phyloP scores from a whole-genome alignment of 2,888 invertebrate genomes.

The Hirtodrosophila cameraria region DNA sequence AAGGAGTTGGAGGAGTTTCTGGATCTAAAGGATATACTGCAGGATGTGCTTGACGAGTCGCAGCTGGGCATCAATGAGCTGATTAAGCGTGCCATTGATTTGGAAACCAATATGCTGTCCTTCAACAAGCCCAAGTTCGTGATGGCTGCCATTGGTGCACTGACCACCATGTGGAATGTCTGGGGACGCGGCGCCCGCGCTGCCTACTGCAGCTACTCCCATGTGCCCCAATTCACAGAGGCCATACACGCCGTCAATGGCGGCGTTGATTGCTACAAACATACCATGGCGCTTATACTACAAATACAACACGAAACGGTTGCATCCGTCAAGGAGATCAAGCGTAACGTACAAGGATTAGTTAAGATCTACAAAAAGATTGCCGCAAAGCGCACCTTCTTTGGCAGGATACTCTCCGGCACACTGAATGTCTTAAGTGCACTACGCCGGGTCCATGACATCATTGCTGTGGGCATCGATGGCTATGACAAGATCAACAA shows the following conservation, averaged over 20 bases:
- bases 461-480: slow-evolving; percentile 62
- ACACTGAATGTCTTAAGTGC: slow-evolving; percentile 69
- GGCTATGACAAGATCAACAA: slow-evolving; percentile 59
- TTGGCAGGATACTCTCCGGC: slow-evolving; percentile 74
- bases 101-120: slow-evolving; percentile 59
- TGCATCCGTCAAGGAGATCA: slow-evolving; percentile 65
- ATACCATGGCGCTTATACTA: slow-evolving; percentile 59
- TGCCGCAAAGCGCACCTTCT: slow-evolving; percentile 62
- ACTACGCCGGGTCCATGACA: slow-evolving; percentile 56
- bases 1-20: slow-evolving; percentile 61
- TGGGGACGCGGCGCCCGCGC: slow-evolving; percentile 61
- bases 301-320: slow-evolving; percentile 70
- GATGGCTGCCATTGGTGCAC: slow-evolving; percentile 52
- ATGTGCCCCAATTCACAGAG: slow-evolving; percentile 71
- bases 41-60: slow-evolving; percentile 74
- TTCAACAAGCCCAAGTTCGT: slow-evolving; percentile 75
- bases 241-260: slow-evolving; percentile 69
- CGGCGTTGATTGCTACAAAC: slow-evolving; percentile 74
- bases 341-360: slow-evolving; percentile 59
- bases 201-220: slow-evolving; percentile 77
- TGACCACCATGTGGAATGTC: slow-evolving; percentile 53
- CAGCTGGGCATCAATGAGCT: slow-evolving; percentile 65
- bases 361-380: slow-evolving; percentile 77
- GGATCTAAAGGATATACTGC: slow-evolving; percentile 66
- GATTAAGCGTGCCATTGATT: slow-evolving; percentile 55